Evolutionary conservation across 2,888 invertebrate genomes (phyloP), one percentile per base, ranked within the genome.

Genomic region (Noctuana brunneofusca): DNA sequence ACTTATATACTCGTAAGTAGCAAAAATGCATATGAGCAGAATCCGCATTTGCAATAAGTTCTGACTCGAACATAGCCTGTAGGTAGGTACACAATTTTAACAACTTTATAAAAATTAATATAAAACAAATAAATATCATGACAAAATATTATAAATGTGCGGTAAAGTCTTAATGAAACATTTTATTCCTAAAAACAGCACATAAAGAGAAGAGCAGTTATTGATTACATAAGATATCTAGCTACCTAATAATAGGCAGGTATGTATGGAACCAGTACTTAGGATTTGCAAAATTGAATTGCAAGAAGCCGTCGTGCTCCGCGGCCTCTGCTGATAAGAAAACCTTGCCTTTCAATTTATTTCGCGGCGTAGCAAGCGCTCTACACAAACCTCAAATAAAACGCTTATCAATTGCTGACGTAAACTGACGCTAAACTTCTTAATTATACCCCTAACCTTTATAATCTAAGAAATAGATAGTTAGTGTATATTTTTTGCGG

Each of bases 271-370:
- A 11, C 43, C 18, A 18, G 18, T 35, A 62, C 30, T 55, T 50
- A 56, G 57, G 59, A 66, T 79, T 79, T 72, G 72, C 72, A 70
- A 76, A 79, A 79, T 73, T 71, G 69, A 77, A 74, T 73, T 65
- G 70, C 74, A 73, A 75, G 74, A 73, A 49, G 46, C 50, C 20
- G 52, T 57, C 55, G 63, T n/a, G 56, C 50, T 32, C 22, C 38
- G 70, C 74, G 75, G 71, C 78, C 81, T 80, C 84, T 83, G 83
- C 72, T 84, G 90, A 91, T 90, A 89, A 91, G 89, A 91, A 90
- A 90, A 90, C 90, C 90, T 90, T 89, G 91, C 84, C 84, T 88
- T 87, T 79, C 84, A 87, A 89, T 89, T 89, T 86, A 81, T 81
- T 87, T 85, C 75, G 80, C 84, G 75, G 78, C 78, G 75, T 73